These are phyloP conservation scores for Drosophila mojavensis DNA, from an alignment of 1,140 invertebrate genomes.

Conservation along the genomic window DNA sequence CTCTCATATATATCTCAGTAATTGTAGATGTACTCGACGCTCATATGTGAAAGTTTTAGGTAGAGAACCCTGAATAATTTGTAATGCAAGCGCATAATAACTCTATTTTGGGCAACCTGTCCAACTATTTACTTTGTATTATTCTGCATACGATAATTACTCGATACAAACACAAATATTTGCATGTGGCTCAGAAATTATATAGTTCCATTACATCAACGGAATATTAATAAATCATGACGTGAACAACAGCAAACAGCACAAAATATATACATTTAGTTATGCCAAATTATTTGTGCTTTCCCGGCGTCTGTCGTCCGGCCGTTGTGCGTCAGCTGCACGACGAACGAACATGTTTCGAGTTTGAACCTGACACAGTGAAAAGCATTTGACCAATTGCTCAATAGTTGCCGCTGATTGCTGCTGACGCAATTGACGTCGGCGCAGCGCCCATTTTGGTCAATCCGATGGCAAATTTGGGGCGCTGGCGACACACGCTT, in stretches of 20 bases:
- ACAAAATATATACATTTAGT: conserved; percentile 20
- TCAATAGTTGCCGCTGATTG: conserved; percentile 45
- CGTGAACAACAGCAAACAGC: conserved; percentile 47
- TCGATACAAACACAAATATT: conserved; percentile 23
- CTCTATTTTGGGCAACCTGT: no score
- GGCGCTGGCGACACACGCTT: conserved; percentile 61
- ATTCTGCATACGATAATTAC: conserved; percentile 27
- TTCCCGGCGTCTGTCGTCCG: conserved; percentile 24
- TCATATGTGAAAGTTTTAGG: no score
- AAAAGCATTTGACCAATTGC: conserved; percentile 72
- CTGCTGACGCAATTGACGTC: conserved; percentile 49
- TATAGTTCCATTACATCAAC: conserved; percentile 69
- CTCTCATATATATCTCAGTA: no score
- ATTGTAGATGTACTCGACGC: no score
- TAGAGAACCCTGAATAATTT: no score
- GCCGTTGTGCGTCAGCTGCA: conserved; percentile 52
- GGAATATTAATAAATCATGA: conserved; percentile 79
- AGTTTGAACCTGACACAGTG: conserved; percentile 77
- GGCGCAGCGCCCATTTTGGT: conserved; percentile 69
- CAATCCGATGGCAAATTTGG: conserved; percentile 71
- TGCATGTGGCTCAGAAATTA: conserved; percentile 24
- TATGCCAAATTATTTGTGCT: conserved; percentile 44
- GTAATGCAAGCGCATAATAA: no score
- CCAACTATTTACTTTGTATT: neutral
- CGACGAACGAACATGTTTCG: conserved; percentile 28